These are phyloP conservation scores for Napeogenes inachia DNA, from an alignment of 2,888 invertebrate genomes.

Conservation along the genomic window DNA sequence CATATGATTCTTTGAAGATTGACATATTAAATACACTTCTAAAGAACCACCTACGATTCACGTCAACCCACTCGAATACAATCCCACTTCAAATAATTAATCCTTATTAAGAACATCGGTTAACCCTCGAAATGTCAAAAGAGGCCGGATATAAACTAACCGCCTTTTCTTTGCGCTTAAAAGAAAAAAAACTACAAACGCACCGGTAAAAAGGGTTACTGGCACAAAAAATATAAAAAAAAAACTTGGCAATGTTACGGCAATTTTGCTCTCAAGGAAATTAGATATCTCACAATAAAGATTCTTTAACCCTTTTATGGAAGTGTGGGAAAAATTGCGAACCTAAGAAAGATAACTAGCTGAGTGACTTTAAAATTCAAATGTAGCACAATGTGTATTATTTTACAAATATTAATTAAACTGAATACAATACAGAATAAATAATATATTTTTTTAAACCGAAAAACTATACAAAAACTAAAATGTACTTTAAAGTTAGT, in stretches of 20 bases:
- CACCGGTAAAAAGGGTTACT: constrained; percentile 61
- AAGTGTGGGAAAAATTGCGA: constrained; percentile 61
- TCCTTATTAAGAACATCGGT: constrained; percentile 66
- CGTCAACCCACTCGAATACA: constrained; percentile 54
- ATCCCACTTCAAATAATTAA: constrained; percentile 75
- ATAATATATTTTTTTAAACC: too few species aligned
- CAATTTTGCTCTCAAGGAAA: constrained; percentile 77
- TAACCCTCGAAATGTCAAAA: constrained; percentile 68
- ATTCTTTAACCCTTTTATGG: constrained; percentile 66
- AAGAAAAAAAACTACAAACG: constrained; percentile 57
- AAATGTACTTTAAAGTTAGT: constrained; percentile 4
- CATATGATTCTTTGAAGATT: constrained; percentile 11
- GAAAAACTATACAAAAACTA: background rate
- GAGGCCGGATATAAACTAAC: constrained; percentile 75
- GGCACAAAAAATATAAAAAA: constrained; percentile 47
- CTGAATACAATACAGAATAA: too few species aligned
- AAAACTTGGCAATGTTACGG: constrained; percentile 70
- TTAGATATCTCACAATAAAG: constrained; percentile 73
- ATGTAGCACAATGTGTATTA: too few species aligned
- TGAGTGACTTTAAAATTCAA: too few species aligned
- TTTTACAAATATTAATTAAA: too few species aligned
- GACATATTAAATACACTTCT: constrained; percentile 23
- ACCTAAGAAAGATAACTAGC: constrained; percentile 1
- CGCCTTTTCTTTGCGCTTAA: constrained; percentile 75
- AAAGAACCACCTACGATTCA: constrained; percentile 43